Base-by-base conservation (phyloP, 2,888 invertebrate species). In the Dicycla oo region DNA sequence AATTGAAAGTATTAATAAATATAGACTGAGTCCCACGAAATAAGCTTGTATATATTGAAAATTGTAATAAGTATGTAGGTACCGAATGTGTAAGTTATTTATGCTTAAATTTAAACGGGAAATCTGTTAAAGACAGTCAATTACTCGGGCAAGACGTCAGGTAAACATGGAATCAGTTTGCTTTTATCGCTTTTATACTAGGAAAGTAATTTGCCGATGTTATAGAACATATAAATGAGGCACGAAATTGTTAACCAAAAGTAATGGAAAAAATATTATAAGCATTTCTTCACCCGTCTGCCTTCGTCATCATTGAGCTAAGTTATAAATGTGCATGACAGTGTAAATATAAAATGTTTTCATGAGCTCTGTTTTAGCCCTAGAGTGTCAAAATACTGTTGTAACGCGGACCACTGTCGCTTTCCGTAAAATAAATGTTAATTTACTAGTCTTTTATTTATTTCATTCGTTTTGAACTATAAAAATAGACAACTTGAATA, bases 1-100 rank as follows among this genome's bases (percentile, higher is more conserved):
- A 86, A 84, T 79, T 85, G 69, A 86, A 88, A 92, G 91, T 93
- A 92, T 92, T 93, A 91, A 90, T 91, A 90, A 92, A 87, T 87
- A 94, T 94, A 94, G 94, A 94, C 94, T 94, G 94, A 94, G 91
- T 89, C 91, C 80, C 81, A 86, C 88, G 81, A 88, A 86, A 86
- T 91, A 90, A 88, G 89, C 89, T 87, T 93, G 91, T 94, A 92
- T 77, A 92, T 91, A 92, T 83, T 81, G 78, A 80, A 75, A 86
- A 81, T 79, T 69, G 75, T 83, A 84, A 82, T 75, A 77, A 72
- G 75, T 75, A 77, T 70, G 75, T 86, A 86, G 78, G 71, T 77
- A 34, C 34, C 0, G 3, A 77, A 75, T 77, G 53, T 78, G 60
- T 81, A 83, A 79, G 77, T 76, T 81, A 84, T 83, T 77, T 81